phyloP scores from a whole-genome alignment of 2,888 invertebrate genomes.

The Linnaemya vulpina region DNA sequence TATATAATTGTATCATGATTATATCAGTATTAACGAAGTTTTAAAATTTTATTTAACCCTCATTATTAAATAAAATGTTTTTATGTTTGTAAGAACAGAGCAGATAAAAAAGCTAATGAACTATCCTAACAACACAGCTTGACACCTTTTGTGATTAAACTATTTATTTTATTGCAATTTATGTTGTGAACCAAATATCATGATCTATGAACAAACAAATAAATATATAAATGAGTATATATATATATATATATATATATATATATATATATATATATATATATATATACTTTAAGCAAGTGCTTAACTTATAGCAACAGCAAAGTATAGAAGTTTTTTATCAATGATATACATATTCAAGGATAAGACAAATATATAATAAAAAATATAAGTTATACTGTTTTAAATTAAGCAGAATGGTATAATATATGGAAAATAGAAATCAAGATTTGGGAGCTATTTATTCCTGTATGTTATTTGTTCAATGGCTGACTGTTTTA shows the following conservation, averaged over 20 bases:
- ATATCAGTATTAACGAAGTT: background rate
- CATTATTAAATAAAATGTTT: constrained; percentile 20
- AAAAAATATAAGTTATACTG: no score
- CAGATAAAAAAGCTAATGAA: constrained; percentile 15
- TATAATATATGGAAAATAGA: no score
- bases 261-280: no score
- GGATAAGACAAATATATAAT: no score
- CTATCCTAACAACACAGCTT: constrained; percentile 47
- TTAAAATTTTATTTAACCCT: constrained; percentile 18
- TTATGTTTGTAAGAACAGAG: constrained; percentile 24
- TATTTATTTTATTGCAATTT: constrained; percentile 45
- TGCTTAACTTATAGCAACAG: constrained; percentile 23
- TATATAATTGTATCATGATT: no score
- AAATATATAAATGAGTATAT: no score
- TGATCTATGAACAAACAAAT: background rate
- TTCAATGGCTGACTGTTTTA: no score
- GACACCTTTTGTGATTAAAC: constrained; percentile 52
- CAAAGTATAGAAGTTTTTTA: no score
- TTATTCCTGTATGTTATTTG: no score
- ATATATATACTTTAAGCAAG: background rate
- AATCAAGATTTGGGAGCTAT: no score
- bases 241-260: background rate
- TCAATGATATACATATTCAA: no score
- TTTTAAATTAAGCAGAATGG: no score
- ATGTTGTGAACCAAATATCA: background rate